Percentiles rank a stretch among this genome's conserved stretches.
Conservation (phyloP, 2,888 invertebrate genomes). For the Coecobrya sp. region DNA sequence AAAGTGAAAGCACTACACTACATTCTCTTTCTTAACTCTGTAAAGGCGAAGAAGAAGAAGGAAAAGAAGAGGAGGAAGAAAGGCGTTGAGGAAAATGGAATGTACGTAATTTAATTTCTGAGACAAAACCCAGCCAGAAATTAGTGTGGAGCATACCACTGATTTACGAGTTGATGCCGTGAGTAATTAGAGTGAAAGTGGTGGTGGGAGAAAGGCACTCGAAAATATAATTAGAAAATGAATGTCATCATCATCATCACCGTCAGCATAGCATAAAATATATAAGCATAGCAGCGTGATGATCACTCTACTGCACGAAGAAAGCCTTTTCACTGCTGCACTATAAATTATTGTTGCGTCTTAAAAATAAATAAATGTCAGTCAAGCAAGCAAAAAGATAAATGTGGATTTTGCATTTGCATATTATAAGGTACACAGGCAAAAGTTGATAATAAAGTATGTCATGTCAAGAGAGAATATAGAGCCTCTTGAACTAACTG, state of each 20-base stretch:
- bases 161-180: slow-evolving; percentile 78
- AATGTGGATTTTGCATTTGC: neutral
- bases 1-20: no score
- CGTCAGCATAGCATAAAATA: neutral
- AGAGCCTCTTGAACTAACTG: no score
- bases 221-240: slow-evolving; percentile 73
- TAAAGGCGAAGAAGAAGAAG: slow-evolving; percentile 9
- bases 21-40: neutral
- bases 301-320: no score
- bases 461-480: no score
- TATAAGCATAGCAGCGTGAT: neutral
- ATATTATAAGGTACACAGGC: no score
- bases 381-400: neutral
- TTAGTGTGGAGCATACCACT: slow-evolving; percentile 76
- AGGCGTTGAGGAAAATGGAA: slow-evolving; percentile 61
- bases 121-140: slow-evolving; percentile 74
- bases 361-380: neutral
- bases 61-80: slow-evolving; percentile 5
- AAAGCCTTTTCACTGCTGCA: neutral
- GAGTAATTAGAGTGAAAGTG: slow-evolving; percentile 77
- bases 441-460: neutral
- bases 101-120: slow-evolving; percentile 77
- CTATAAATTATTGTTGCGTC: slow-evolving; percentile 33
- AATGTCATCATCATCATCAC: slow-evolving; percentile 45
- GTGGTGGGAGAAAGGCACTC: slow-evolving; percentile 47